phyloP scores from a whole-genome alignment of 2,888 invertebrate genomes.

The Colletes collaris region DNA sequence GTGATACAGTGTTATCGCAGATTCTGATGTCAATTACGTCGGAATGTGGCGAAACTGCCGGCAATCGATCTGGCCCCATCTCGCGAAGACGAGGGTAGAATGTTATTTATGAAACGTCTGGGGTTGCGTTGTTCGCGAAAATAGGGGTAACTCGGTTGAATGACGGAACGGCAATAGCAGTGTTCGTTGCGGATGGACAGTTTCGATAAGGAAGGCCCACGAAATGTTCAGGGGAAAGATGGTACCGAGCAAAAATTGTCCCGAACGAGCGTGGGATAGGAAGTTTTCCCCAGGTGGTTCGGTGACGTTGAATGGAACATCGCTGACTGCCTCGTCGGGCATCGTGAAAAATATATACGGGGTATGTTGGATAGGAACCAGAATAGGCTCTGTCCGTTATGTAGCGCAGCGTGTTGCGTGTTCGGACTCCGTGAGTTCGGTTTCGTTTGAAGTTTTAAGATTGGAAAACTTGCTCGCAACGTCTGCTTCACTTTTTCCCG shows the following conservation, averaged over 20 bases:
- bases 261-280: background rate
- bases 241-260: background rate
- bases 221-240: slow-evolving; percentile 11
- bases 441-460: slow-evolving; percentile 66
- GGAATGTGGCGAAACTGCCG: background rate
- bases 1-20: too few relatives aligned
- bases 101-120: background rate
- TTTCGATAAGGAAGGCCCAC: slow-evolving; percentile 8
- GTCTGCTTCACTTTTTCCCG: slow-evolving; percentile 17
- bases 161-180: slow-evolving; percentile 5
- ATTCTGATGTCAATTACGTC: background rate
- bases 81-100: background rate
- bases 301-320: slow-evolving; percentile 31
- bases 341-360: slow-evolving; percentile 46
- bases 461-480: slow-evolving; percentile 72
- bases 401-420: slow-evolving; percentile 63
- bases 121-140: background rate
- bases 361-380: slow-evolving; percentile 64
- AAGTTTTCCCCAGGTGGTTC: slow-evolving; percentile 37
- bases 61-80: background rate
- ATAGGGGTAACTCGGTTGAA: slow-evolving; percentile 1
- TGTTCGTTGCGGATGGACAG: slow-evolving; percentile 15
- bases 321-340: slow-evolving; percentile 33
- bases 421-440: slow-evolving; percentile 62
- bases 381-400: slow-evolving; percentile 66